Evolutionary conservation across 2,113 vertebrate genomes (phyloP), one percentile per base, ranked within the genome.

Genomic region (Rhegmatorhina hoffmannsi): DNA sequence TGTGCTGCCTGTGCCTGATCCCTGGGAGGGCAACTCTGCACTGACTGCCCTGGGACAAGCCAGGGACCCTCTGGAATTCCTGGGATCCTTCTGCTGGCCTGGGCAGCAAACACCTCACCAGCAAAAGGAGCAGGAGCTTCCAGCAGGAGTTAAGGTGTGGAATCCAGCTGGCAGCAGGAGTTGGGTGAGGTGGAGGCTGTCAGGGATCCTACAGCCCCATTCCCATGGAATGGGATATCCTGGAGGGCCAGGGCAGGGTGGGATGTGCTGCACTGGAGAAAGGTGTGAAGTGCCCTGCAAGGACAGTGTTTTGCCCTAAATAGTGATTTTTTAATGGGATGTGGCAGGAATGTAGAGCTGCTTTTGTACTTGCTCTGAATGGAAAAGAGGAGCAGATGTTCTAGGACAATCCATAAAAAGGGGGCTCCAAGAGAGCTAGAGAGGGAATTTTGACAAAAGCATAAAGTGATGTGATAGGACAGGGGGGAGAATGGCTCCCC

Each of bases 221-320:
- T 46, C 21, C 36, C 2, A 0, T 17, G 62, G 49, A 33, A 24
- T 10, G 50, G 6, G 53, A 2, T 44, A 7, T 60, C 68, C 69
- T 17, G 11, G 10, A 26, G 49, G 10, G n/a, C 34, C 28, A 28
- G 24, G 49, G 70, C 52, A 72, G 50, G 24, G 1, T 2, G 29
- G 70, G n/a, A 3, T 40, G 60, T n/a, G 56, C 60, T 38, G 53
- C 38, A 4, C 55, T 59, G 33, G 7, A 16, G 69, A 24, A 53
- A n/a, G 0, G 1, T n/a, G 79, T n/a, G 33, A 52, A 43, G 60
- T 19, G 50, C 9, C 56, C 43, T 49, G 31, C 40, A 2, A 53
- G 55, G 49, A 26, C 66, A 3, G 24, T 1, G 9, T 19, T 26
- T 44, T n/a, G 69, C 18, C 38, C 52, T 11, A 1, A 24, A 44